Evolutionary conservation across 2,888 invertebrate genomes (phyloP).

Genomic region (Acanthococcus lagerstroemiae): DNA sequence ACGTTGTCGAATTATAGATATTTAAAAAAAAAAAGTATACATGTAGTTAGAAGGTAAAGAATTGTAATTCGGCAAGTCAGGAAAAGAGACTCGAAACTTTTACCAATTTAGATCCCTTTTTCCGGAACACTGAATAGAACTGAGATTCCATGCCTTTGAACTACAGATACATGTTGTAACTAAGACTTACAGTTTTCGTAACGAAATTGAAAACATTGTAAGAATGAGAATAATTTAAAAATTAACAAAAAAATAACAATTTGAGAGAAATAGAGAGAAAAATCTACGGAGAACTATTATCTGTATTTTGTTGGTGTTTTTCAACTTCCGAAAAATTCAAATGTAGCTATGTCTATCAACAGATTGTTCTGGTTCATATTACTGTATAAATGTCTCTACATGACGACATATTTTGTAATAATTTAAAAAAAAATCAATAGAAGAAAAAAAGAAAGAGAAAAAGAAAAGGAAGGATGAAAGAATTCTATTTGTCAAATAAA

Average conservation of each 20-base stretch:
- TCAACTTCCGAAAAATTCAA: neutral
- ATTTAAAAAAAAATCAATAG: too few relatives aligned
- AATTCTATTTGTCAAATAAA: neutral
- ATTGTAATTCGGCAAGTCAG: too few relatives aligned
- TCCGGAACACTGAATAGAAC: too few relatives aligned
- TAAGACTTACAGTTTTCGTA: conserved; percentile 1
- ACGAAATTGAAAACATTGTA: conserved; percentile 11
- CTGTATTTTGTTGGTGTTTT: conserved; percentile 16
- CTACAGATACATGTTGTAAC: conserved; percentile 17
- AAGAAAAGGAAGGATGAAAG: neutral
- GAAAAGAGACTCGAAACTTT: too few relatives aligned
- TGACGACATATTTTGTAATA: too few relatives aligned
- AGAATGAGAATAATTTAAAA: conserved; percentile 14
- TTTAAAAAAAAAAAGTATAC: conserved; percentile 8
- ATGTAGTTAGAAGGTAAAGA: conserved; percentile 3
- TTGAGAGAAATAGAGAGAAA: neutral
- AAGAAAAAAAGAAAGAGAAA: neutral
- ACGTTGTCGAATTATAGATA: too few relatives aligned
- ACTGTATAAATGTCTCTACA: too few relatives aligned
- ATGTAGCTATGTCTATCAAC: neutral
- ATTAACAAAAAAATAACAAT: conserved; percentile 20
- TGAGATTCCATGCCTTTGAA: too few relatives aligned
- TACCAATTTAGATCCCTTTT: too few relatives aligned
- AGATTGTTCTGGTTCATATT: neutral
- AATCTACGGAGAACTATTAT: conserved; percentile 6